Conservation (phyloP, 2,888 invertebrate genomes). For the Plagodis pulveraria region DNA sequence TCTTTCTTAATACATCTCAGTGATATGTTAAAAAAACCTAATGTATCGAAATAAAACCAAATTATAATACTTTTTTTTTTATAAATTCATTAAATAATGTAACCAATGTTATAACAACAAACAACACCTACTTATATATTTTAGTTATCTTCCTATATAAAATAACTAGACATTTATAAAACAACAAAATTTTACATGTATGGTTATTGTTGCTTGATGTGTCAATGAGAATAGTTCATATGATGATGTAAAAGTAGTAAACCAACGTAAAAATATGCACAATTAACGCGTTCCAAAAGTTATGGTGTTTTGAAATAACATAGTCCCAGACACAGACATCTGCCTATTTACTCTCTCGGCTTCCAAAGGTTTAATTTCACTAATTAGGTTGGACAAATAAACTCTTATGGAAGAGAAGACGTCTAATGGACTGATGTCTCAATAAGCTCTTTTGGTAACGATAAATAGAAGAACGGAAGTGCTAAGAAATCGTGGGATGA, state of each 20-base stretch:
- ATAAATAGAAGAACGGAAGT: slow-evolving; percentile 22
- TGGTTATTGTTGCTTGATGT: slow-evolving; percentile 15
- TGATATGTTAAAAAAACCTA: too few relatives aligned
- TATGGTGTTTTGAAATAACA: slow-evolving; percentile 12
- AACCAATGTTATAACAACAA: too few relatives aligned
- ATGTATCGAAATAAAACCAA: too few relatives aligned
- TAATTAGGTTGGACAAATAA: slow-evolving; percentile 23
- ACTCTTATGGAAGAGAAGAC: slow-evolving; percentile 20
- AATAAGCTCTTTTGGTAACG: slow-evolving; percentile 29
- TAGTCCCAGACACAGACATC: neutral
- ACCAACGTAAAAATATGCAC: too few relatives aligned
- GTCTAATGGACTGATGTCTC: slow-evolving; percentile 28
- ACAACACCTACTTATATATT: too few relatives aligned
- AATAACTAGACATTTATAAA: neutral
- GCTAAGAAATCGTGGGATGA: slow-evolving; percentile 26
- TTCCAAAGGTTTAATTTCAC: slow-evolving; percentile 17
- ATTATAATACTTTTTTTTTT: too few relatives aligned
- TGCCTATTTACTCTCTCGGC: neutral
- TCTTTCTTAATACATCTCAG: too few relatives aligned
- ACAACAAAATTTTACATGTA: neutral
- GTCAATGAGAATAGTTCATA: slow-evolving; percentile 27
- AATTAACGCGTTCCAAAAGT: too few relatives aligned
- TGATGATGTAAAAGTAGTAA: neutral
- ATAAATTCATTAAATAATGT: too few relatives aligned
- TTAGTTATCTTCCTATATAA: neutral